phyloP scores from a whole-genome alignment of 2,113 vertebrate genomes.

The Trochalopteron elliotii region DNA sequence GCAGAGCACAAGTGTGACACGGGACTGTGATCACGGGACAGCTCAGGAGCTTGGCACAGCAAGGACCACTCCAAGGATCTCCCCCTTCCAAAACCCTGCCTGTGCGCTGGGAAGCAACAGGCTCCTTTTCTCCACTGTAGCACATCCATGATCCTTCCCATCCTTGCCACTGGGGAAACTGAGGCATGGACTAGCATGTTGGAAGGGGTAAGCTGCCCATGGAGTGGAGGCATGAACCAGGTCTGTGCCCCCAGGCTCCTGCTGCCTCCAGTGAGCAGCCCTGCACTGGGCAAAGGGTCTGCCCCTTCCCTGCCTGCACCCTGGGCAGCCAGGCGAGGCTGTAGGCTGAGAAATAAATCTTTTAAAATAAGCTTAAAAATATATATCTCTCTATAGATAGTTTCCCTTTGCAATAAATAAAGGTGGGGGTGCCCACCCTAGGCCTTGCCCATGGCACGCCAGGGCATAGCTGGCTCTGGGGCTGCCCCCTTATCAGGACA shows the following conservation, averaged over 20 bases:
- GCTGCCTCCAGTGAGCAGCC: neutral
- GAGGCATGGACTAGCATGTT: neutral
- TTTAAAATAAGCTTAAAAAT: conserved; percentile 72
- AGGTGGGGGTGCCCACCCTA: conserved; percentile 3
- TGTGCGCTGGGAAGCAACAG: neutral
- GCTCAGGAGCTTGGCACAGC: neutral
- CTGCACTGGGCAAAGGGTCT: neutral
- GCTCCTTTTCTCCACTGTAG: neutral
- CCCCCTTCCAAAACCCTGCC: neutral
- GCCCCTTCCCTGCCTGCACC: conserved; percentile 3
- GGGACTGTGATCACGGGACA: neutral
- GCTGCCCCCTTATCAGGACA: neutral
- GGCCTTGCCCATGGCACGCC: neutral
- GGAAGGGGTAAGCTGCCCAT: neutral
- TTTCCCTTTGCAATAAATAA: conserved; percentile 73
- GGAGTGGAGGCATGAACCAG: neutral
- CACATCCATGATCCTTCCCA: neutral
- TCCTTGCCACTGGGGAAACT: neutral
- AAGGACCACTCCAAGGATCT: neutral
- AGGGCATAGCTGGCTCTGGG: neutral
- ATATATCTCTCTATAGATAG: conserved; percentile 73
- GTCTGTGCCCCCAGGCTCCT: neutral
- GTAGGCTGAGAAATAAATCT: conserved; percentile 61
- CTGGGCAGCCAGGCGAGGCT: neutral
- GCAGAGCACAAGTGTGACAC: neutral